Evolutionary conservation across 2,113 vertebrate species (phyloP).

Genomic region (Sturnira hondurensis): DNA sequence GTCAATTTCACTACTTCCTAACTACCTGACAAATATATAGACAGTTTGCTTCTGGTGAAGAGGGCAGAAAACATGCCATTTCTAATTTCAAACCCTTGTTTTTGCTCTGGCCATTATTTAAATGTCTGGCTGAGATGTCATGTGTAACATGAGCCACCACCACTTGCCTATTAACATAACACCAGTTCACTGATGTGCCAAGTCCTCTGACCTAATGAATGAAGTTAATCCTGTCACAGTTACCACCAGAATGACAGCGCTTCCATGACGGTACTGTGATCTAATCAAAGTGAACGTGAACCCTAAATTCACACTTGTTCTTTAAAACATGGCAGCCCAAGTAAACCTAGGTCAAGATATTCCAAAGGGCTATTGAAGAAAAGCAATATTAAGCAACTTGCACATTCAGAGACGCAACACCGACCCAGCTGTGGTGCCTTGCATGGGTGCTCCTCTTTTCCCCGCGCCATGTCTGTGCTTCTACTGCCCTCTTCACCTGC

Average conservation of each 20-base stretch:
- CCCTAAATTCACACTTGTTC: neutral
- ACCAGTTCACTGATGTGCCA: neutral
- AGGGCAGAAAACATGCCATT: neutral
- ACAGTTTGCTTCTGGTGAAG: constrained; percentile 20
- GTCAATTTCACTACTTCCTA: neutral
- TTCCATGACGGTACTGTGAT: neutral
- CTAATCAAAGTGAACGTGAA: neutral
- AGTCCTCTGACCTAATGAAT: neutral
- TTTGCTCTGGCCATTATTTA: constrained; percentile 28
- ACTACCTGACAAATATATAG: neutral
- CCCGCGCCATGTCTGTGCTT: neutral
- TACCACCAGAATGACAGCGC: neutral
- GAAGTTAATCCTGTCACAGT: neutral
- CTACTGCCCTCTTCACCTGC: neutral
- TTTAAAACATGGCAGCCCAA: neutral
- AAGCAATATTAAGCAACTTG: neutral
- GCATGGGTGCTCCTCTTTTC: neutral
- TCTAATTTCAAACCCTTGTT: constrained; percentile 11
- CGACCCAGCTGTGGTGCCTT: neutral
- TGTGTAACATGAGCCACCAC: neutral
- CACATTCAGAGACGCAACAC: neutral
- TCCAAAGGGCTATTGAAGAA: neutral
- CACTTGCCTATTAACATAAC: neutral
- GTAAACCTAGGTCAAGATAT: neutral
- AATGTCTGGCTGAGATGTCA: constrained; percentile 7